Conservation (phyloP, 30 jellyfish, hydroid and myxozoan genomes). For the Pseudorhiza aurosa region DNA sequence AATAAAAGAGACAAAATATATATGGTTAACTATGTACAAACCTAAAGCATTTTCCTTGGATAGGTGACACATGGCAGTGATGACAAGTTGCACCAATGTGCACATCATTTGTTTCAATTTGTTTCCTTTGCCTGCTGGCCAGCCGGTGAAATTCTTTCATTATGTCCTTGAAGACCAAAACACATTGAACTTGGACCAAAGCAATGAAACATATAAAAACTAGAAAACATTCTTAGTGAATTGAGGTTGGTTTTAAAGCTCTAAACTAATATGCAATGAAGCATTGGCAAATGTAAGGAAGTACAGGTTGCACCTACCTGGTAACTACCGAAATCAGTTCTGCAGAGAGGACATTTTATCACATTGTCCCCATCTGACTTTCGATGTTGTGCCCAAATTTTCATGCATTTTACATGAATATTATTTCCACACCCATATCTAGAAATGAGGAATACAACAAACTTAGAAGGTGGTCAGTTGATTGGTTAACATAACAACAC, state of each 20-base stretch:
- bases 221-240: neutral
- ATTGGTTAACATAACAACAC: too few species aligned
- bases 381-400: conserved; percentile 96
- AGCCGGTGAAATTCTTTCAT: conserved; percentile 59
- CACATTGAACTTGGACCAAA: neutral
- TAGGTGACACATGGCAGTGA: conserved; percentile 57
- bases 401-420: conserved; percentile 82
- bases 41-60: conserved; percentile 85
- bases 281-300: too few species aligned
- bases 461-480: too few species aligned
- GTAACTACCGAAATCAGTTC: conserved; percentile 83
- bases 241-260: too few species aligned
- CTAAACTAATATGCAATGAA: too few species aligned
- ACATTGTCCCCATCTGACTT: conserved; percentile 74
- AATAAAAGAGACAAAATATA: too few species aligned
- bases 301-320: conserved; percentile 42
- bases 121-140: conserved; percentile 30
- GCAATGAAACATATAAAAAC: neutral
- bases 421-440: conserved; percentile 96
- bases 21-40: too few species aligned
- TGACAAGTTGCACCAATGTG: conserved; percentile 77
- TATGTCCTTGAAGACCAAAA: conserved; percentile 29
- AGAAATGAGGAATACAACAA: too few species aligned
- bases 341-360: conserved; percentile 87
- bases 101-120: conserved; percentile 48